phyloP scores from a whole-genome alignment of 1,140 invertebrate genomes.

The Glomeris maerens region DNA sequence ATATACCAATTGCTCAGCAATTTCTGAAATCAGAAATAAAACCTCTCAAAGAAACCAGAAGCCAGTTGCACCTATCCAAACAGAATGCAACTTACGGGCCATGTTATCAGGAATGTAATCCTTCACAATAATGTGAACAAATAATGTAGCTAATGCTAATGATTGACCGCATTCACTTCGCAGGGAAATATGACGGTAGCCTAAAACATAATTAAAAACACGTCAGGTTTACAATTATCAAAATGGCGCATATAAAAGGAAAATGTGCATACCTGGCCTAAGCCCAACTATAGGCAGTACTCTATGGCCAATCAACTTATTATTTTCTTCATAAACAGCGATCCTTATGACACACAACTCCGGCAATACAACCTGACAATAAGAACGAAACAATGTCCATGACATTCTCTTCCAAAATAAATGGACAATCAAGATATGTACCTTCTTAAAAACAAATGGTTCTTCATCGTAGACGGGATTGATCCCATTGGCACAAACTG shows the following conservation, averaged over 20 bases:
- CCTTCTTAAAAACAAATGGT: constrained; percentile 96
- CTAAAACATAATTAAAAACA: constrained; percentile 20
- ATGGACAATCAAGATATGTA: constrained; percentile 24
- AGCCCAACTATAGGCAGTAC: constrained; percentile 90
- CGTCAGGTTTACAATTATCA: not conserved
- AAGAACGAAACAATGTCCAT: constrained; percentile 9
- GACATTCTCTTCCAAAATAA: not conserved
- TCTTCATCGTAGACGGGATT: constrained; percentile 94
- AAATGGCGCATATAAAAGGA: constrained; percentile 1
- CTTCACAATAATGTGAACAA: constrained; percentile 84
- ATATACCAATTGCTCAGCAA: constrained; percentile 92
- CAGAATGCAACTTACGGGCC: constrained; percentile 34
- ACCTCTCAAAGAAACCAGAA: not conserved
- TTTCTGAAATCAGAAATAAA: constrained; percentile 37
- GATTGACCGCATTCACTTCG: constrained; percentile 83
- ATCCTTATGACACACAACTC: constrained; percentile 90
- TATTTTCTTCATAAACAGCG: constrained; percentile 91
- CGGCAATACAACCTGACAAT: constrained; percentile 75
- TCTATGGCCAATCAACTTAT: constrained; percentile 82
- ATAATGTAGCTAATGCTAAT: constrained; percentile 69
- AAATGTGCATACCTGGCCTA: constrained; percentile 54
- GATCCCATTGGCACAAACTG: constrained; percentile 86
- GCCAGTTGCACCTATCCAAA: not conserved
- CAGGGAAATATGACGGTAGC: constrained; percentile 44
- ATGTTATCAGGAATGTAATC: constrained; percentile 93